These are phyloP conservation scores for Anguilla anguilla DNA, from an alignment of 2,797 vertebrate species.

Conservation along the genomic window DNA sequence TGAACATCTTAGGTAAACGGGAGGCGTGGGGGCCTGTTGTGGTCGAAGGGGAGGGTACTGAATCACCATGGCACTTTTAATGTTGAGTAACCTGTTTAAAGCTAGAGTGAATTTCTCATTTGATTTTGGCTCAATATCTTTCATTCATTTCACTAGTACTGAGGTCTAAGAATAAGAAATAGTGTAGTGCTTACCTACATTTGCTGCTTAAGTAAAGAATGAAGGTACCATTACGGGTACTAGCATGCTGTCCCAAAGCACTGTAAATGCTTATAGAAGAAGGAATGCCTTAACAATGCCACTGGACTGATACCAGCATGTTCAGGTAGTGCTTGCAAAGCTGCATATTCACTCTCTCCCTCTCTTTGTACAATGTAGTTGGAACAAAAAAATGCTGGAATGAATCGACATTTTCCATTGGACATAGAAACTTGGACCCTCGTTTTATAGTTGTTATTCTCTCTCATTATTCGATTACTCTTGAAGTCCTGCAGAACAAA, in stretches of 20 bases:
- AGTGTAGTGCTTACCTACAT: not conserved
- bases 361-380: slow-evolving; percentile 50
- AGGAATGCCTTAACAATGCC: slow-evolving; percentile 44
- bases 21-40: no score
- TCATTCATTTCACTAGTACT: not conserved
- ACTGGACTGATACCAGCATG: slow-evolving; percentile 35
- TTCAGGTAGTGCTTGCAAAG: slow-evolving; percentile 54
- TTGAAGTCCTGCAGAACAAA: slow-evolving; percentile 62
- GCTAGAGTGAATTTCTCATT: not conserved
- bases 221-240: not conserved
- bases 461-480: slow-evolving; percentile 69
- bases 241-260: not conserved
- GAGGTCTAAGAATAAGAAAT: not conserved
- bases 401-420: slow-evolving; percentile 73
- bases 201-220: not conserved
- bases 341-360: slow-evolving; percentile 44
- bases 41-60: no score
- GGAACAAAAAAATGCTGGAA: slow-evolving; percentile 66
- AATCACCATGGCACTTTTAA: not conserved
- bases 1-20: not conserved
- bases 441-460: slow-evolving; percentile 73
- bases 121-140: not conserved
- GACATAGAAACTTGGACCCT: slow-evolving; percentile 69
- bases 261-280: slow-evolving; percentile 23
- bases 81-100: not conserved